Base-by-base conservation (phyloP, 2,113 vertebrate genomes). In the Puntigrus tetrazona region DNA sequence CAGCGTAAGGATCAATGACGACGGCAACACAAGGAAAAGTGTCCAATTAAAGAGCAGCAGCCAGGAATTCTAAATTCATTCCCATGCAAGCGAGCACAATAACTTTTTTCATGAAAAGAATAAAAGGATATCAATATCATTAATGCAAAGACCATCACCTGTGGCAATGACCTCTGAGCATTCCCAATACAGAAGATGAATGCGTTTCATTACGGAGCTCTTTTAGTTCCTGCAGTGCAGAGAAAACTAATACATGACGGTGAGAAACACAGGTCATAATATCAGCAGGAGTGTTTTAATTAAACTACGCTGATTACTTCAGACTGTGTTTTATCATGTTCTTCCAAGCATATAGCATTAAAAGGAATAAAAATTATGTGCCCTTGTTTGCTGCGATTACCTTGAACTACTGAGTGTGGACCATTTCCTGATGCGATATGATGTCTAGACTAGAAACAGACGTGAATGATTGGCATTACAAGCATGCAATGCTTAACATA, bases 101-200 rank as follows among this genome's bases (percentile, higher is more conserved):
- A 38, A 38, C 11, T 45, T 63, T 4, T 1, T 38, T n/a, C 11
- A n/a, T 45, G 38, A 63, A 78, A 3, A 25, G 6, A 45, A 43
- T 27, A 72, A 72, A 59, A 41, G n/a, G 25, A 79, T 43, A 79
- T 79, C 4, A 31, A 47, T 80, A 47, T 80, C 8, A 50, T 76
- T 76, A 47, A 76, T 38, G 73, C 73, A 63, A 25, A 61, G 55
- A 5, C 14, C 7, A 79, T 63, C n/a, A 78, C 50, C 31, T 36
- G 52, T 59, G 8, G 77, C 41, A 63, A 79, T 63, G 36, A 29
- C 77, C 77, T 79, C 77, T 36, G 18, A 2, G 2, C 57, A 80
- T 47, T 67, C 9, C 27, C 18, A 67, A n/a, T 31, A 55, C 29
- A 47, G 78, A 22, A 81, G 61, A 81, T 67, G 27, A 47, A 80